Conservation (phyloP, 1,140 invertebrate genomes). For the Tribolium castaneum region DNA sequence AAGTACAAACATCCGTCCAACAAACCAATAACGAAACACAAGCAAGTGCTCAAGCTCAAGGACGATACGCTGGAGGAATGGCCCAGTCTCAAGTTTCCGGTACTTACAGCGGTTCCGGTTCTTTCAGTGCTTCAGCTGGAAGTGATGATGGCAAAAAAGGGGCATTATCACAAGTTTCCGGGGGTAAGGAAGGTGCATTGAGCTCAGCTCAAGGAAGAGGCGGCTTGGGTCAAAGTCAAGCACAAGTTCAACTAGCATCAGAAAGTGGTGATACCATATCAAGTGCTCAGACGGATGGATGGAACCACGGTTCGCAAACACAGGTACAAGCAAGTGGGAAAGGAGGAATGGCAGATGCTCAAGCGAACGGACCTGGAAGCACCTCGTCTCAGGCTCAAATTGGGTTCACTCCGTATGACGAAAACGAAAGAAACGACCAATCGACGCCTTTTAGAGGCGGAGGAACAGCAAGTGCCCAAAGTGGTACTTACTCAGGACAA, state of each 20-base stretch:
- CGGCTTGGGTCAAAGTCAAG: constrained; percentile 79
- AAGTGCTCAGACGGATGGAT: constrained; percentile 78
- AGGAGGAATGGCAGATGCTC: constrained; percentile 85
- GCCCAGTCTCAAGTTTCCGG: constrained; percentile 85
- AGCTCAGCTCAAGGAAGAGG: constrained; percentile 80
- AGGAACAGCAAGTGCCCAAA: constrained; percentile 81
- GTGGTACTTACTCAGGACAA: constrained; percentile 77
- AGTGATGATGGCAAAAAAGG: constrained; percentile 79
- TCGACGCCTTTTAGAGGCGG: constrained; percentile 75
- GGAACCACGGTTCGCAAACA: constrained; percentile 79
- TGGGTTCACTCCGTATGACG: constrained; percentile 80
- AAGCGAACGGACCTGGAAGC: constrained; percentile 83
- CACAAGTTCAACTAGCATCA: constrained; percentile 78
- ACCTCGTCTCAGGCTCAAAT: constrained; percentile 89
- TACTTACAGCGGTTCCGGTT: constrained; percentile 78
- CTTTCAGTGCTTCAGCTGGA: constrained; percentile 84
- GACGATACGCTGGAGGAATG: constrained; percentile 75
- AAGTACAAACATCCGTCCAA: constrained; percentile 77
- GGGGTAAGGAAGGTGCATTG: constrained; percentile 77
- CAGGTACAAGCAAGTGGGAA: constrained; percentile 82
- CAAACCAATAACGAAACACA: constrained; percentile 77
- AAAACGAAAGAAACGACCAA: constrained; percentile 66
- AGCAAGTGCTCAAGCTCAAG: constrained; percentile 79
- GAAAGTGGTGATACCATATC: constrained; percentile 79
- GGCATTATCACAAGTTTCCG: constrained; percentile 77